These are phyloP conservation scores for Ormyrus pomaceus DNA, from an alignment of 2,888 invertebrate genomes.

Conservation along the genomic window DNA sequence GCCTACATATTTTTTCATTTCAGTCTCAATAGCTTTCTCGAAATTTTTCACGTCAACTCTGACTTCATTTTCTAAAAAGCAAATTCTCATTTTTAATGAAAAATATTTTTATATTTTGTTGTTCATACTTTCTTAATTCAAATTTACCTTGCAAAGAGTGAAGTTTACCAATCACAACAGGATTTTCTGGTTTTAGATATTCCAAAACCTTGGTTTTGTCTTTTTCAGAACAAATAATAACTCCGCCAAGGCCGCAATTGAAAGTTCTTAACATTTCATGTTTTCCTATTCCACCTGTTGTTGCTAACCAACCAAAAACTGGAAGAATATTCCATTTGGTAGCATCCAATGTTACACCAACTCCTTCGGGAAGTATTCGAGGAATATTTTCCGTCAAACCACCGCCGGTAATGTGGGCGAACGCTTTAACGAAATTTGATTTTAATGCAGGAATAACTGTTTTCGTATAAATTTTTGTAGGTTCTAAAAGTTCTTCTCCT, in stretches of 20 bases:
- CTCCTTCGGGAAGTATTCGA: constrained; percentile 84
- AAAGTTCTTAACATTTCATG: constrained; percentile 92
- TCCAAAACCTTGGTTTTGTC: constrained; percentile 77
- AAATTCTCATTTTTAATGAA: constrained; percentile 12
- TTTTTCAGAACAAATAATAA: constrained; percentile 84
- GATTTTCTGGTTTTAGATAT: constrained; percentile 74
- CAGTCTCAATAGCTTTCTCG: constrained; percentile 78
- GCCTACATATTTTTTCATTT: constrained; percentile 78
- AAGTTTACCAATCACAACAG: constrained; percentile 76
- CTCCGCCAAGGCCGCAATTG: constrained; percentile 96
- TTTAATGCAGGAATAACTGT: constrained; percentile 84
- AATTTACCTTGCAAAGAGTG: constrained; percentile 58
- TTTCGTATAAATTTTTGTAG: constrained; percentile 92
- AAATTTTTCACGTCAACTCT: constrained; percentile 86
- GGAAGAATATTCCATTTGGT: constrained; percentile 84
- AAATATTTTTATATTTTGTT: background rate
- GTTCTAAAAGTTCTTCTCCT: constrained; percentile 89
- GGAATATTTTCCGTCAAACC: constrained; percentile 93
- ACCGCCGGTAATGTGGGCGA: constrained; percentile 97
- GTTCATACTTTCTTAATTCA: background rate
- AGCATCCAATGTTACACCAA: constrained; percentile 84
- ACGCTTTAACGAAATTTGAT: constrained; percentile 85
- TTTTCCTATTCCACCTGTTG: constrained; percentile 84
- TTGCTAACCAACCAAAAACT: constrained; percentile 93
- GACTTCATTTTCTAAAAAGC: constrained; percentile 74